Conservation (phyloP, 2,888 invertebrate species). For the Platynereis dumerilii region DNA sequence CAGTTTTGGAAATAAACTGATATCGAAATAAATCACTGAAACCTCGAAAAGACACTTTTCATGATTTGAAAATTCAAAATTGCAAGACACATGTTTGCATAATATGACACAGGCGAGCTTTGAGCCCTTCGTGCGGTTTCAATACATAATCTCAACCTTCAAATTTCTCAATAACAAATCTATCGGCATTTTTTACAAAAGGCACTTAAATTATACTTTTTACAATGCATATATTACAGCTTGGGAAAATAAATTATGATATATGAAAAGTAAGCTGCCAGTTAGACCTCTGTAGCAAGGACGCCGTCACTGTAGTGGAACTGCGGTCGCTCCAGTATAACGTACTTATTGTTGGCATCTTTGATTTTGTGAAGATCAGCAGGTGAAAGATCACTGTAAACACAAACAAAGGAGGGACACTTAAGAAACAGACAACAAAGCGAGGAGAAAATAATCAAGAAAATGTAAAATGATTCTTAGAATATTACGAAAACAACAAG, state of each 20-base stretch:
- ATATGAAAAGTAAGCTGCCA: not conserved
- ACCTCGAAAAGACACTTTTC: too few species aligned
- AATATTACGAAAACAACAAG: too few species aligned
- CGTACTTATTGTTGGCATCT: slow-evolving; percentile 11
- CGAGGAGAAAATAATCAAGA: too few species aligned
- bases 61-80: too few species aligned
- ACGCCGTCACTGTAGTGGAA: slow-evolving; percentile 16
- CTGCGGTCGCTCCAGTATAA: slow-evolving; percentile 6
- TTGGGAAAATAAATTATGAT: slow-evolving; percentile 14
- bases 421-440: not conserved
- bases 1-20: too few species aligned
- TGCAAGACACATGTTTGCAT: slow-evolving; percentile 10
- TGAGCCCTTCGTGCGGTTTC: slow-evolving; percentile 13
- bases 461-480: too few species aligned
- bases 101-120: slow-evolving; percentile 16
- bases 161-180: slow-evolving; percentile 16
- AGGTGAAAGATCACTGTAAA: slow-evolving; percentile 3
- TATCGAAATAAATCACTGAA: too few species aligned
- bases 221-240: slow-evolving; percentile 28
- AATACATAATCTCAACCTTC: slow-evolving; percentile 24
- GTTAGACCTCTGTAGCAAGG: slow-evolving; percentile 24
- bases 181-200: slow-evolving; percentile 18
- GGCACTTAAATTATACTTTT: slow-evolving; percentile 28
- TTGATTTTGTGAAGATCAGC: slow-evolving; percentile 17
- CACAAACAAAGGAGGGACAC: not conserved